Evolutionary conservation across 37 sponge, comb jelly and placozoan genomes (phyloP).

Genomic region (Tethya wilhelma): DNA sequence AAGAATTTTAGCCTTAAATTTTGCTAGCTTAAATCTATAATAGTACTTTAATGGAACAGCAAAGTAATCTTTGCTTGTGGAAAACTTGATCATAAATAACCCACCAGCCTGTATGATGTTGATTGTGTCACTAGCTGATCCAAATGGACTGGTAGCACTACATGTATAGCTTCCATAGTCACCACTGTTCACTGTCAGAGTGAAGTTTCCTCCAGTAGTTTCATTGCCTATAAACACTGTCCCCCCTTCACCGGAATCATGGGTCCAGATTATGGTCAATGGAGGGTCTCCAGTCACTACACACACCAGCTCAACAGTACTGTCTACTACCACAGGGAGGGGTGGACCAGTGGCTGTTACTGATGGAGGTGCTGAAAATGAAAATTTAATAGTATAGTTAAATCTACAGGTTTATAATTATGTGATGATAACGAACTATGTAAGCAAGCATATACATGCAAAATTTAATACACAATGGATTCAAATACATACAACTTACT

Average conservation of each 20-base stretch:
- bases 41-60: too few relatives aligned
- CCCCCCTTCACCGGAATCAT: not conserved
- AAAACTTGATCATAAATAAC: too few relatives aligned
- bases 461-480: too few relatives aligned
- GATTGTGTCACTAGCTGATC: not conserved
- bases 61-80: too few relatives aligned
- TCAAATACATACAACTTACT: too few relatives aligned
- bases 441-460: too few relatives aligned
- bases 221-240: conserved; percentile 18
- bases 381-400: too few relatives aligned
- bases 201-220: conserved; percentile 22
- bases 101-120: conserved; percentile 29
- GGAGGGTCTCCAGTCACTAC: conserved; percentile 60
- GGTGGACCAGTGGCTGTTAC: not conserved
- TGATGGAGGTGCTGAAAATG: conserved; percentile 4
- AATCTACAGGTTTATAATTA: too few relatives aligned
- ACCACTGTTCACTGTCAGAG: conserved; percentile 52
- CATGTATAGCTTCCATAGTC: conserved; percentile 54
- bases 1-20: too few relatives aligned
- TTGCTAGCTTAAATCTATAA: too few relatives aligned
- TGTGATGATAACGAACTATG: too few relatives aligned
- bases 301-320: conserved; percentile 28
- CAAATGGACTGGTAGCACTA: not conserved
- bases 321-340: conserved; percentile 3
- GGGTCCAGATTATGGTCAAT: conserved; percentile 42